Base-by-base conservation (phyloP, 1,140 invertebrate species). In the Musca vetustissima region DNA sequence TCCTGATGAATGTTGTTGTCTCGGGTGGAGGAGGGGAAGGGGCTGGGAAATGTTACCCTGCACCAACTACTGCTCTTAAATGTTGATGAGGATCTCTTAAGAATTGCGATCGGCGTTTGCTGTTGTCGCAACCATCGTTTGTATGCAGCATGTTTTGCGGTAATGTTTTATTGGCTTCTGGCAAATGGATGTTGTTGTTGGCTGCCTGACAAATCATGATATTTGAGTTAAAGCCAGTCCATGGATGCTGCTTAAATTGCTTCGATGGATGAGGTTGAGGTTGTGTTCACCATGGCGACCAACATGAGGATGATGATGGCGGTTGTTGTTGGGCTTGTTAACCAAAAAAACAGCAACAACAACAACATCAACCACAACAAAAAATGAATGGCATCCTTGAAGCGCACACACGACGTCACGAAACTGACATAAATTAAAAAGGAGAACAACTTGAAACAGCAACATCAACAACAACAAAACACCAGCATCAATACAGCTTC, bases 331-430 rank as follows among this genome's bases (percentile, higher is more conserved):
- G 28, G 28, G 57, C 28, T 61, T 61, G 57, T 61, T 61, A 61
- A 43, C 36, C 36, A 36, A 8, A n/a, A n/a, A n/a, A n/a, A n/a
- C n/a, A n/a, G n/a, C n/a, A n/a, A n/a, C n/a, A n/a, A n/a, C n/a
- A n/a, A n/a, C n/a, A n/a, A n/a, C n/a, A n/a, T n/a, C n/a, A n/a
- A n/a, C n/a, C n/a, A n/a, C n/a, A n/a, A n/a, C n/a, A n/a, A n/a
- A n/a, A 32, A 61, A 61, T 61, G 28, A 24, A 61, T 61, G 32
- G 28, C 32, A 61, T 61, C 57, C 57, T 61, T 61, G 57, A 61
- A 61, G 57, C 57, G 57, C 57, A 61, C 57, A 61, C 57, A 61
- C 57, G 57, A 61, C 17, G 57, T 61, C 57, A 61, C 57, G 57
- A 61, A 43, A 11, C 57, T 43, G 57, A 61, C 57, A 61, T 61